Evolutionary conservation across 2,797 vertebrate species (phyloP).

Genomic region (Chelon labrosus): DNA sequence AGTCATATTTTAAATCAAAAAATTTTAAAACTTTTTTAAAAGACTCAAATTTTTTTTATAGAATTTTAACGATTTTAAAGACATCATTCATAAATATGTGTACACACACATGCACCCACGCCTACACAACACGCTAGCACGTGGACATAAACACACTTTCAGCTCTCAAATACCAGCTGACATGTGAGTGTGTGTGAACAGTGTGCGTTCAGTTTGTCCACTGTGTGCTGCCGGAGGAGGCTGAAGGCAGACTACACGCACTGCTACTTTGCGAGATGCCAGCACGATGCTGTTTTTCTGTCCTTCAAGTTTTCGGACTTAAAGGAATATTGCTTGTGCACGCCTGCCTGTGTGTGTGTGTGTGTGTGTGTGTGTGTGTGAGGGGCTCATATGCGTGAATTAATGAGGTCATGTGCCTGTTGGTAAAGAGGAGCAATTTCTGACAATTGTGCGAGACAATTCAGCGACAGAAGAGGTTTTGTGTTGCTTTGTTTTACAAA

Average conservation of each 20-base stretch:
- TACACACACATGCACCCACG: constrained; percentile 19
- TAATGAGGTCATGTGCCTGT: constrained; percentile 36
- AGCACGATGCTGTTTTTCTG: constrained; percentile 12
- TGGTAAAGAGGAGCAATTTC: constrained; percentile 30
- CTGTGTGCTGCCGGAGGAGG: constrained; percentile 27
- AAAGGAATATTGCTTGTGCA: constrained; percentile 16
- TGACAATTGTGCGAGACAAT: constrained; percentile 11
- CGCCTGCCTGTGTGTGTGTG: constrained; percentile 15
- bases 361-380: constrained; percentile 26
- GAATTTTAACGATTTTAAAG: constrained; percentile 11
- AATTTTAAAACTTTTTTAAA: neutral
- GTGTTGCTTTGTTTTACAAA: constrained; percentile 16
- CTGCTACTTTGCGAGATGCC: constrained; percentile 7
- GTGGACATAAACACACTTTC: constrained; percentile 36
- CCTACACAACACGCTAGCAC: constrained; percentile 24
- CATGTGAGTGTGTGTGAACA: constrained; percentile 19
- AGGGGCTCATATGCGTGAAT: constrained; percentile 41
- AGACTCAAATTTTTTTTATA: neutral
- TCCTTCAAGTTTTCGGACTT: constrained; percentile 21
- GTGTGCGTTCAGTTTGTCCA: constrained; percentile 37
- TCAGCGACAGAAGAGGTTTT: constrained; percentile 21
- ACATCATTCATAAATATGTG: constrained; percentile 17
- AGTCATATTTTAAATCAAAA: neutral
- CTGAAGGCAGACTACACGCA: constrained; percentile 19
- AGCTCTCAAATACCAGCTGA: constrained; percentile 45